Evolutionary conservation across 2,113 vertebrate genomes (phyloP).

Genomic region (Erythrolamprus reginae): DNA sequence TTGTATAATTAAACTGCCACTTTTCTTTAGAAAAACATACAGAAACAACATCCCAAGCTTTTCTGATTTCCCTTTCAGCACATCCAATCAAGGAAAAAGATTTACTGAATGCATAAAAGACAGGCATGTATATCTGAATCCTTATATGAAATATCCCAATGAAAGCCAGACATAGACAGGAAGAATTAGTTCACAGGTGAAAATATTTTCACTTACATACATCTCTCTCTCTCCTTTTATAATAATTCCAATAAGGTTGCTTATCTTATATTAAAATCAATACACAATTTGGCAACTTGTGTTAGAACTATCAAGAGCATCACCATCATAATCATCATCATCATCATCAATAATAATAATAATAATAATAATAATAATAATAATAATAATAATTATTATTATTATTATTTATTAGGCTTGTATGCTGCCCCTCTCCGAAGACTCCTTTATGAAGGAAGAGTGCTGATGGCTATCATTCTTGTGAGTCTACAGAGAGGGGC

Average conservation of each 20-base stretch:
- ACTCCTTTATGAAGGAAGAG: background rate
- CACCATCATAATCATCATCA: too few relatives aligned
- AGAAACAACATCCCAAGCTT: background rate
- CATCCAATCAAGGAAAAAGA: background rate
- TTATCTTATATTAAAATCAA: background rate
- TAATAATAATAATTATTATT: too few relatives aligned
- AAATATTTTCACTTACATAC: background rate
- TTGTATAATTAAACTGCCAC: background rate
- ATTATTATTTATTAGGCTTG: too few relatives aligned
- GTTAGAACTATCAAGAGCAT: background rate
- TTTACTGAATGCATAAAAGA: background rate
- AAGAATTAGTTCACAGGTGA: background rate
- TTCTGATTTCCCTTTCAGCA: background rate
- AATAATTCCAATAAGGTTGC: background rate
- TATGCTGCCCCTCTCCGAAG: too few relatives aligned
- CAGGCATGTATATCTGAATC: background rate
- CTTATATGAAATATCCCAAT: too few relatives aligned
- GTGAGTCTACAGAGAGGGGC: too few relatives aligned
- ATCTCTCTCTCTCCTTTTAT: background rate
- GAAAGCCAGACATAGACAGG: background rate
- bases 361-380: too few relatives aligned
- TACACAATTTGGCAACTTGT: background rate
- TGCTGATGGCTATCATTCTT: background rate
- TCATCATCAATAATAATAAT: too few relatives aligned
- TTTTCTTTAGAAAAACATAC: background rate